phyloP scores from a whole-genome alignment of 2,113 vertebrate species.

The Saguinus imperator region DNA sequence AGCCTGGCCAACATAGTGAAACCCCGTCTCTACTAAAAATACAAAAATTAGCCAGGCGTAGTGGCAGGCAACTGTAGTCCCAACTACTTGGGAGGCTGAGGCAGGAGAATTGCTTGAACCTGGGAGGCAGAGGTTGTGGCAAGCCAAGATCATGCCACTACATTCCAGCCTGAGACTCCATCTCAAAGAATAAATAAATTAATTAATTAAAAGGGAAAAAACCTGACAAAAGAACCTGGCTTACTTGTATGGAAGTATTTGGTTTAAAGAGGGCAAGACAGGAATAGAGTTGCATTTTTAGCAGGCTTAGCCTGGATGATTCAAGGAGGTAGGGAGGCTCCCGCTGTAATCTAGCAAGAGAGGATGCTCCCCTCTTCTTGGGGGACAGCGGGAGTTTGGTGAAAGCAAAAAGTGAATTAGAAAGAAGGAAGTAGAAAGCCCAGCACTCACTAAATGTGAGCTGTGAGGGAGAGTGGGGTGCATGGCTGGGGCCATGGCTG shows the following conservation, averaged over 20 bases:
- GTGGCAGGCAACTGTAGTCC: too few species aligned
- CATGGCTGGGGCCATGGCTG: neutral
- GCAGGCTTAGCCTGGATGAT: neutral
- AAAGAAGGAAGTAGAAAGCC: neutral
- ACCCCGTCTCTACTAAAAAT: too few species aligned
- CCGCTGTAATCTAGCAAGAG: fast-evolving
- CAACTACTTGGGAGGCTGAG: too few species aligned
- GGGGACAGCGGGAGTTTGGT: neutral
- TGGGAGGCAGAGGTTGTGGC: too few species aligned
- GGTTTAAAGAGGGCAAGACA: neutral
- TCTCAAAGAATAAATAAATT: too few species aligned
- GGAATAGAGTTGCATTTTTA: neutral
- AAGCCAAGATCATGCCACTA: too few species aligned
- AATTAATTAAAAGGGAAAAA: too few species aligned
- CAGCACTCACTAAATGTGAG: neutral
- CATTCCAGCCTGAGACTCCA: too few species aligned
- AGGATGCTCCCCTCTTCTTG: neutral
- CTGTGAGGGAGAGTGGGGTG: neutral
- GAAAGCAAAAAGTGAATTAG: neutral
- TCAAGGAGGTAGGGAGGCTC: neutral
- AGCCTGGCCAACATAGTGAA: too few species aligned
- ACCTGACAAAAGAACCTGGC: neutral
- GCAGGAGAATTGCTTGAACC: too few species aligned
- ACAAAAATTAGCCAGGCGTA: too few species aligned
- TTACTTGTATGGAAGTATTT: neutral